Percentiles rank a stretch among this genome's conserved stretches.
Conservation (phyloP, 1,140 invertebrate species). For the Carcinoscorpius rotundicauda region DNA sequence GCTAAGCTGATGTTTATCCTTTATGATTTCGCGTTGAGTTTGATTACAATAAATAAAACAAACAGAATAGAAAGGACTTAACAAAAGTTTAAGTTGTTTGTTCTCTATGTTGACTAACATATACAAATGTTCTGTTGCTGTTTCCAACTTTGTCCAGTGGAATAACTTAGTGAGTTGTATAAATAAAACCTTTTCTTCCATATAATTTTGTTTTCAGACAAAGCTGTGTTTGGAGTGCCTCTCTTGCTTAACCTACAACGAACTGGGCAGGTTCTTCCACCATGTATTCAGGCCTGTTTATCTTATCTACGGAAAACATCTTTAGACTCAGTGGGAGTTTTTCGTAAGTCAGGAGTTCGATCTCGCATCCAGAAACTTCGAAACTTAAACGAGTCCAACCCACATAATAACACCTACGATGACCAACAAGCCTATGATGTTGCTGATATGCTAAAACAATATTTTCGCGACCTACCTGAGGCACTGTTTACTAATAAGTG, state of each 20-base stretch:
- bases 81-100: too few species aligned
- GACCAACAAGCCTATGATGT: conserved; percentile 64
- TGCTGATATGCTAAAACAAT: conserved; percentile 88
- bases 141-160: too few species aligned
- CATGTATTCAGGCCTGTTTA: conserved; percentile 69
- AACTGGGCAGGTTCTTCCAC: conserved; percentile 72
- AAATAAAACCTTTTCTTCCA: too few species aligned
- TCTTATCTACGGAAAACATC: conserved; percentile 70
- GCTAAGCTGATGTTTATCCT: too few species aligned
- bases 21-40: too few species aligned
- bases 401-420: conserved; percentile 4
- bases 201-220: conserved; percentile 42
- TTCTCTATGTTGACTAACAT: too few species aligned
- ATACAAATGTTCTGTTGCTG: too few species aligned
- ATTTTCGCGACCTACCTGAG: conserved; percentile 85
- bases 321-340: conserved; percentile 77
- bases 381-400: conserved; percentile 55
- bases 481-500: conserved; percentile 86
- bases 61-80: too few species aligned
- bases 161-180: too few species aligned
- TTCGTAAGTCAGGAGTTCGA: conserved; percentile 77
- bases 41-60: too few species aligned
- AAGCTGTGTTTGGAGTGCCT: conserved; percentile 80
- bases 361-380: conserved; percentile 77
- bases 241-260: conserved; percentile 65